These are phyloP conservation scores for Phasia obesa DNA, from an alignment of 2,888 invertebrate genomes.

Conservation along the genomic window DNA sequence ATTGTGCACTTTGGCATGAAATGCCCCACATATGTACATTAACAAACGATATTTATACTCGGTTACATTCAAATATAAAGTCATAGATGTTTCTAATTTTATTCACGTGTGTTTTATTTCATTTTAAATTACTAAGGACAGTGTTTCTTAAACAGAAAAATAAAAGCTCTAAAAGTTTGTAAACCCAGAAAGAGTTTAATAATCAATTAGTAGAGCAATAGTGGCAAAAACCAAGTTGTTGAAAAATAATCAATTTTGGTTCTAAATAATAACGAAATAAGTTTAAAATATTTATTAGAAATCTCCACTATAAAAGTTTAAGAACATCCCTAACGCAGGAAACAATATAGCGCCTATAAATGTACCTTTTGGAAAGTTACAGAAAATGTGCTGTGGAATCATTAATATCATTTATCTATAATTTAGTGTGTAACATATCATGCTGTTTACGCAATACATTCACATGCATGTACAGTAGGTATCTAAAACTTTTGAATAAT, in stretches of 20 bases:
- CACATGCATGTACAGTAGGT: background rate
- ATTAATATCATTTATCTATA: constrained; percentile 25
- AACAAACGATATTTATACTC: background rate
- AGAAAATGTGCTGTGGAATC: constrained; percentile 2
- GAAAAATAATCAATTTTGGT: background rate
- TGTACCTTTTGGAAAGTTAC: constrained; percentile 11
- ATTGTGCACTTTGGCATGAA: too few relatives aligned
- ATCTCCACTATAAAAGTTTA: background rate
- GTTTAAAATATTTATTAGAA: background rate
- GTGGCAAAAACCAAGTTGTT: background rate
- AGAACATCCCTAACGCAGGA: background rate
- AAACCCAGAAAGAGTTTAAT: too few relatives aligned
- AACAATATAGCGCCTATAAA: background rate
- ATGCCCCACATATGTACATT: background rate
- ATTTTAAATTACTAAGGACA: background rate
- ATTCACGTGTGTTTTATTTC: background rate
- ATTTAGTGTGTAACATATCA: constrained; percentile 19
- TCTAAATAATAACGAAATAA: background rate
- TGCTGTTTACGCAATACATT: background rate
- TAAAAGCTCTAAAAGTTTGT: too few relatives aligned
- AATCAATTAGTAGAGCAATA: background rate
- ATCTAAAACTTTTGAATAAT: constrained; percentile 44
- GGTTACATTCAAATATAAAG: constrained; percentile 2
- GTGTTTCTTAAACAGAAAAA: background rate
- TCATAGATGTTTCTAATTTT: constrained; percentile 14